Conservation (phyloP, 2,113 vertebrate species). For the Dryoscopus gambensis region DNA sequence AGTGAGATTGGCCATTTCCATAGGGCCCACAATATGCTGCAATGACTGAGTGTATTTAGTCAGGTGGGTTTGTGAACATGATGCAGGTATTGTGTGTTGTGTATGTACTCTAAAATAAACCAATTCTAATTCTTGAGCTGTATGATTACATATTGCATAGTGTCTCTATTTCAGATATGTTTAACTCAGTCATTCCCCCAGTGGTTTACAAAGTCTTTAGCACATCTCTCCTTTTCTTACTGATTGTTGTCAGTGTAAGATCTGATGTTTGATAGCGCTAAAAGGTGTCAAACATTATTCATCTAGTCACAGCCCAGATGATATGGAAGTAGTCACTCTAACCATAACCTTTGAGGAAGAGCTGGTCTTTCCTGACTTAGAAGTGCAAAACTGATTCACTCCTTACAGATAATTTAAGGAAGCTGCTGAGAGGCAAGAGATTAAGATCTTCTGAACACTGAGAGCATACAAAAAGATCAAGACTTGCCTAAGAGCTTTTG, state of each 20-base stretch:
- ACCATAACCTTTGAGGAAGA: conserved; percentile 7
- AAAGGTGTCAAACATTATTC: not conserved
- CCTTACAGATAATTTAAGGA: not conserved
- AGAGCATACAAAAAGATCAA: not conserved
- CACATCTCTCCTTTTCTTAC: not conserved
- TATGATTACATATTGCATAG: not conserved
- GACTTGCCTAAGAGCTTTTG: not conserved
- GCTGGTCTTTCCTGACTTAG: not conserved
- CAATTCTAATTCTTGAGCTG: not conserved
- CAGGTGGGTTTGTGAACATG: not conserved
- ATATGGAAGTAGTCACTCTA: not conserved
- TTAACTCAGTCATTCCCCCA: not conserved
- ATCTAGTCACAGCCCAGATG: not conserved
- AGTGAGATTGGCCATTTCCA: not conserved
- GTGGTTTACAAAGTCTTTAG: not conserved
- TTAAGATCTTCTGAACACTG: not conserved
- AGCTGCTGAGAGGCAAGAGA: not conserved
- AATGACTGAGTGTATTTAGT: not conserved
- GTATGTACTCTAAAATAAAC: not conserved
- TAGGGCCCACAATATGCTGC: not conserved
- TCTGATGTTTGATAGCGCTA: not conserved
- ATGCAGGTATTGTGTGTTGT: not conserved
- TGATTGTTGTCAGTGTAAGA: not conserved
- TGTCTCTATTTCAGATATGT: not conserved
- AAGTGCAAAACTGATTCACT: not conserved